phyloP scores from a whole-genome alignment of 64 coral and sea anemone genomes.

The Montipora sp. region DNA sequence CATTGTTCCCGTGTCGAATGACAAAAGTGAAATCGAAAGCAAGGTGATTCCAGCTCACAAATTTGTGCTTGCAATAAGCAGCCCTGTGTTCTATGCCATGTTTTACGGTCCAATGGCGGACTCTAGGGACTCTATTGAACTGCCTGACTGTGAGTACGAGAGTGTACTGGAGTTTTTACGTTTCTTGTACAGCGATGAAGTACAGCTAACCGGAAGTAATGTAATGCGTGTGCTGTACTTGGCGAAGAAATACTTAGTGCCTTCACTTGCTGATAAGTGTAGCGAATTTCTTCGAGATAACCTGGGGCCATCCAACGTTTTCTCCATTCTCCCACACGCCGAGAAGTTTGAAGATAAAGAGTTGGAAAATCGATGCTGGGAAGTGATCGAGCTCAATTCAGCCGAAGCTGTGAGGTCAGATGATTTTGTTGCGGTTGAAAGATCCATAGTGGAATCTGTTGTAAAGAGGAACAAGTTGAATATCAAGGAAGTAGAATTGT shows the following conservation, averaged over 20 bases:
- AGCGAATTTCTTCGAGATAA: not conserved
- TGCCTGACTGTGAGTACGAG: conserved; percentile 46
- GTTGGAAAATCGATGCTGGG: conserved; percentile 41
- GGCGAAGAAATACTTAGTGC: conserved; percentile 35
- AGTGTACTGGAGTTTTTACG: conserved; percentile 26
- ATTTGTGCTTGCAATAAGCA: conserved; percentile 35
- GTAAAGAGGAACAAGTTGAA: not conserved
- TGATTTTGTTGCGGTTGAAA: conserved; percentile 9
- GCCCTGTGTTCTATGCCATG: conserved; percentile 51
- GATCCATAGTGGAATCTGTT: not conserved
- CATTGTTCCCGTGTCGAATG: not conserved
- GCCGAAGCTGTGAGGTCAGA: conserved; percentile 22
- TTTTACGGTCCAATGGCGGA: conserved; percentile 34
- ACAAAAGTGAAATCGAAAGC: not conserved
- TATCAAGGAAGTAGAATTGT: conserved; percentile 4
- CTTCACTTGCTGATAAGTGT: conserved; percentile 14
- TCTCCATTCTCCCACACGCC: conserved; percentile 23
- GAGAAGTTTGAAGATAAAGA: conserved; percentile 42
- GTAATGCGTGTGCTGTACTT: conserved; percentile 27
- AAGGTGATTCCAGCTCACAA: conserved; percentile 39
- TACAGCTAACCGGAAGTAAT: conserved; percentile 12
- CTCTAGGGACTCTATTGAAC: conserved; percentile 17
- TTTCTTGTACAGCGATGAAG: conserved; percentile 26
- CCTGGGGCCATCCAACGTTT: not conserved
- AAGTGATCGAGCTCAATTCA: conserved; percentile 9